phyloP scores from a whole-genome alignment of 1,140 invertebrate species.

The Euura lappo region DNA sequence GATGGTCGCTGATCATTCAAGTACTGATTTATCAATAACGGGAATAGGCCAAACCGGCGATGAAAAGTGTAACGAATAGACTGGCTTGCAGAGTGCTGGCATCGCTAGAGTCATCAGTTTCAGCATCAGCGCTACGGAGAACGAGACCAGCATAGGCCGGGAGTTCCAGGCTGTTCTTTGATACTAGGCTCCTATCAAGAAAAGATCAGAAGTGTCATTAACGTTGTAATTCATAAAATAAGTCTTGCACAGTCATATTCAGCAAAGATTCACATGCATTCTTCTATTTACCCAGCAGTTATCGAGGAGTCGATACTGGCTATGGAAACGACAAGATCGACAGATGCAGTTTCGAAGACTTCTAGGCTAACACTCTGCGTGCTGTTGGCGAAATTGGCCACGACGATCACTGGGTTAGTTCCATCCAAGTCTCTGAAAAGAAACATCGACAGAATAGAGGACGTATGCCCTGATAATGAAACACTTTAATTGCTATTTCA shows the following conservation, averaged over 20 bases:
- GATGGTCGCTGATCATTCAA: too few relatives aligned
- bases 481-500: not conserved
- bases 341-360: not conserved
- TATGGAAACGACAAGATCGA: not conserved
- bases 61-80: not conserved
- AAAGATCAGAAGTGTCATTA: not conserved
- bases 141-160: not conserved
- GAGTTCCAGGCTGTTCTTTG: not conserved
- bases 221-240: too few relatives aligned
- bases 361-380: not conserved
- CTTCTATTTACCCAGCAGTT: not conserved
- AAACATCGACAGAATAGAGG: not conserved
- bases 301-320: not conserved
- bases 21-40: too few relatives aligned
- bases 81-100: not conserved
- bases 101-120: not conserved
- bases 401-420: not conserved
- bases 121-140: not conserved
- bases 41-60: not conserved
- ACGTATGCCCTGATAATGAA: not conserved
- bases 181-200: not conserved
- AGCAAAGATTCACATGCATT: not conserved
- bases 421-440: not conserved
- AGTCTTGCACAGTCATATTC: too few relatives aligned
- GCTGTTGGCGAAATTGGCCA: not conserved